These are phyloP conservation scores for Melanerpes aurifrons DNA, from an alignment of 2,113 vertebrate genomes.

Conservation along the genomic window DNA sequence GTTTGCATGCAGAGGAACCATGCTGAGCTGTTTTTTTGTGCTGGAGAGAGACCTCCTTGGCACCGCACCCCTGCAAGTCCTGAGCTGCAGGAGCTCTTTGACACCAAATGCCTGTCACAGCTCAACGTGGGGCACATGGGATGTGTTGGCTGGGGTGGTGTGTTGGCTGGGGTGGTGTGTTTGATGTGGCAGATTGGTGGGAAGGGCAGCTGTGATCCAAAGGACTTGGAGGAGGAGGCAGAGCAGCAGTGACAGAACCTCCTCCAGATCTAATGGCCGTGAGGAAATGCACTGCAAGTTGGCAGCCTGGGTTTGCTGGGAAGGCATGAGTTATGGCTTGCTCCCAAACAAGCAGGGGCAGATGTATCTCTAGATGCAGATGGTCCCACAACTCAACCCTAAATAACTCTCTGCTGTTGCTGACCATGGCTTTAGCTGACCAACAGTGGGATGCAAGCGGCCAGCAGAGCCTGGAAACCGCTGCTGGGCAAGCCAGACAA, in stretches of 20 bases:
- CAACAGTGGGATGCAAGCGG: rapidly evolving
- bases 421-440: background rate
- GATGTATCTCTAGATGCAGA: background rate
- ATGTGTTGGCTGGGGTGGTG: background rate
- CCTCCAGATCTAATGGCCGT: background rate
- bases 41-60: background rate
- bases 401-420: background rate
- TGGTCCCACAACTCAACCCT: background rate
- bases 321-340: background rate
- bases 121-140: background rate
- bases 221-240: background rate
- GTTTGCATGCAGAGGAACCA: background rate
- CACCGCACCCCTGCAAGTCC: background rate
- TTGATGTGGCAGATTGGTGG: background rate
- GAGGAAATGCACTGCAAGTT: background rate
- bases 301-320: background rate
- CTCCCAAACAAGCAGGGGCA: background rate
- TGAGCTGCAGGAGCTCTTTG: background rate
- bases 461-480: background rate
- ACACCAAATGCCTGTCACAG: background rate
- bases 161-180: background rate
- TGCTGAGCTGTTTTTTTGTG: rapidly evolving
- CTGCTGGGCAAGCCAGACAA: background rate
- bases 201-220: background rate
- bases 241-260: background rate